These are phyloP conservation scores for Drosophila siamana DNA, from an alignment of 2,888 invertebrate genomes.

Conservation along the genomic window DNA sequence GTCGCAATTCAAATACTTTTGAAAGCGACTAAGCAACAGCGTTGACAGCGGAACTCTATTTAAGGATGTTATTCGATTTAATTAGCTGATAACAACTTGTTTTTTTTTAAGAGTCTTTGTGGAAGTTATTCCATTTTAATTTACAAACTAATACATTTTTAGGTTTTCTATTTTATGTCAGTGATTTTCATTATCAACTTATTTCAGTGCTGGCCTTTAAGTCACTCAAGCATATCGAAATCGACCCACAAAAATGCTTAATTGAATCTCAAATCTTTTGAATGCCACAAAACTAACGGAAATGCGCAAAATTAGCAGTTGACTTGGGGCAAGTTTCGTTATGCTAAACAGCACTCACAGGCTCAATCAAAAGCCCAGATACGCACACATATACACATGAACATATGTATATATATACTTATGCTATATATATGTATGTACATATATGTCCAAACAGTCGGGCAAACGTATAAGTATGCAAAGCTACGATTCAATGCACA, in stretches of 20 bases:
- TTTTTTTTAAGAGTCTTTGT: not conserved
- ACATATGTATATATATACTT: too few species aligned
- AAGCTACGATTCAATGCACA: slow-evolving; percentile 59
- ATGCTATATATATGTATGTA: too few species aligned
- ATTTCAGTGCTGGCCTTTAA: slow-evolving; percentile 13
- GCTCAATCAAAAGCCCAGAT: not conserved
- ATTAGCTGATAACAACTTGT: not conserved
- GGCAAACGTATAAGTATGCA: slow-evolving; percentile 29
- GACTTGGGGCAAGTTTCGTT: slow-evolving; percentile 35
- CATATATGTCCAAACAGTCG: not conserved
- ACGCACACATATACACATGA: not conserved
- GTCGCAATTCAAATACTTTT: slow-evolving; percentile 7
- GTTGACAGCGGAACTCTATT: not conserved
- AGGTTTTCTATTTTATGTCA: slow-evolving; percentile 15
- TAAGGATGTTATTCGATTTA: not conserved
- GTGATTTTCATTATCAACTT: slow-evolving; percentile 28
- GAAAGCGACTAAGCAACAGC: slow-evolving; percentile 7
- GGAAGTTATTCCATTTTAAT: not conserved
- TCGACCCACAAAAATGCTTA: slow-evolving; percentile 59
- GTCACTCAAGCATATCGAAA: slow-evolving; percentile 26
- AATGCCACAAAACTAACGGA: slow-evolving; percentile 48
- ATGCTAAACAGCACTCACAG: slow-evolving; percentile 6
- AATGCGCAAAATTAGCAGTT: slow-evolving; percentile 60
- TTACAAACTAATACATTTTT: not conserved
- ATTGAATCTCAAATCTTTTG: slow-evolving; percentile 58